Evolutionary conservation across 2,888 invertebrate species (phyloP), one percentile per base, ranked within the genome.

Genomic region (Cosmorhoe ocellata): DNA sequence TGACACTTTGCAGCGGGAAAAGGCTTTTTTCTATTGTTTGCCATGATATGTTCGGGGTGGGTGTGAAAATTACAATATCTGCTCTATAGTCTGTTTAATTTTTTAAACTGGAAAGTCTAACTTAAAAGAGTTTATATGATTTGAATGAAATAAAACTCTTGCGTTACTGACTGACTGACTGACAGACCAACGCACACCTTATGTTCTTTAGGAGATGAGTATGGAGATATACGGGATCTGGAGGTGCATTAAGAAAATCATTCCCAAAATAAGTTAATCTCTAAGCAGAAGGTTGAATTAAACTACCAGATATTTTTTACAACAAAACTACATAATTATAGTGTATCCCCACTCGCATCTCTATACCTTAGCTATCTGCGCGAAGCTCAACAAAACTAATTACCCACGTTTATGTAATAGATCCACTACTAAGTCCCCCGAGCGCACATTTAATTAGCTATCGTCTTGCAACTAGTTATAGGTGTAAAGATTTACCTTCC

Each of bases 391-490:
- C 51, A 49, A 42, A 56, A 49, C 51, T 56, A 61, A 62, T 57
- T 63, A 58, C 56, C 51, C 41, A 39, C 44, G 48, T 40, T 58
- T 63, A 58, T 62, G 60, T 59, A 56, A 61, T 59, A 56, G 49
- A 50, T 50, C 49, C 51, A 55, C 53, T 51, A 41, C 39, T 34
- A 34, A 51, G 80, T 81, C 82, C 82, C 56, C 56, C 68, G 73
- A 79, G 73, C 67, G 52, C 66, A 69, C 74, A 79, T 84, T 83
- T 86, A 88, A 88, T 88, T 84, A 87, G 80, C 79, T 84, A 81
- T 84, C 82, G 76, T 68, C 76, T 81, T 79, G 69, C 79, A 67
- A 65, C 72, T 71, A 70, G 68, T 69, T 66, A 67, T 69, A 70
- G 70, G 73, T 76, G 79, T 47, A 80, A 80, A 78, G 79, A 81